These are phyloP conservation scores for Schizaphis graminum DNA, from an alignment of 2,888 invertebrate genomes.

Conservation along the genomic window DNA sequence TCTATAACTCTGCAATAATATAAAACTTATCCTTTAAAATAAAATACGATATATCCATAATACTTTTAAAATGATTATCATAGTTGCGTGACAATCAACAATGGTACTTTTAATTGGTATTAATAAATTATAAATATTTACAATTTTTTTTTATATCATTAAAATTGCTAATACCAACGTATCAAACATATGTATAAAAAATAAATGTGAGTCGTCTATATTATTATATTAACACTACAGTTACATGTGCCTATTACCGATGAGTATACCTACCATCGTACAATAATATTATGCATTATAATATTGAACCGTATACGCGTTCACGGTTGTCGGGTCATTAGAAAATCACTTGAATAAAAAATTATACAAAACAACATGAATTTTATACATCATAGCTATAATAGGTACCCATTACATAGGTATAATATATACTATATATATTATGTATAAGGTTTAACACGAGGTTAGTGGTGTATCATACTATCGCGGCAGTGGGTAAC, in stretches of 20 bases:
- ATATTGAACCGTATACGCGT: too few species aligned
- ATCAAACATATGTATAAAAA: background rate
- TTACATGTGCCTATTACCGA: background rate
- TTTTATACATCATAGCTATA: background rate
- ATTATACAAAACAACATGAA: constrained; percentile 16
- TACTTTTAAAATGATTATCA: too few species aligned
- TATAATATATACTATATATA: background rate
- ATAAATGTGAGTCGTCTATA: background rate
- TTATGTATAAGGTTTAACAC: background rate
- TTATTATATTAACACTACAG: background rate
- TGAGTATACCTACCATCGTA: background rate
- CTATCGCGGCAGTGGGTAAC: background rate
- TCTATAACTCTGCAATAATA: too few species aligned
- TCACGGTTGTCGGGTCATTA: background rate
- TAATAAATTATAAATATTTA: too few species aligned
- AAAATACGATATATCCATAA: too few species aligned
- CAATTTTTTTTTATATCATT: background rate
- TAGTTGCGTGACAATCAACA: too few species aligned
- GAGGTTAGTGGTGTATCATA: background rate
- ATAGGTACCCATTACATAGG: constrained; percentile 15
- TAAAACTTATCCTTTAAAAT: too few species aligned
- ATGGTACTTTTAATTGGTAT: too few species aligned
- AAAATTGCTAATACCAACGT: background rate
- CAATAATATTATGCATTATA: background rate
- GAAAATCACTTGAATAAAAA: background rate